Base-by-base conservation (phyloP, 2,888 invertebrate species). In the Xestia sexstrigata region DNA sequence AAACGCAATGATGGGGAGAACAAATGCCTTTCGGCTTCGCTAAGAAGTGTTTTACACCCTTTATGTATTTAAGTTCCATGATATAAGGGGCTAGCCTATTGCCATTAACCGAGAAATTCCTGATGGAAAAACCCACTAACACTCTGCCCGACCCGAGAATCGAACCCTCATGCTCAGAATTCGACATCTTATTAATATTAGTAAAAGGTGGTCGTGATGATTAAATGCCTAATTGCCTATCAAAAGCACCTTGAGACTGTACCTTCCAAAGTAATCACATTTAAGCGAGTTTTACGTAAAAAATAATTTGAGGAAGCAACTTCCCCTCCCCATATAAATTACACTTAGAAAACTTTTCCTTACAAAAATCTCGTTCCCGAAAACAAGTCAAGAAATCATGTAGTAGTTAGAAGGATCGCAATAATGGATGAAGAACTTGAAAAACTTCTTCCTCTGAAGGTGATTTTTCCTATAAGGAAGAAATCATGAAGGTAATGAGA, bases 301-400 rank as follows among this genome's bases (percentile, higher is more conserved):
- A 23, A 42, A 80, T 9, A 74, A 62, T 74, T 63, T 39, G 23
- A 52, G 42, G 23, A 58, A 67, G 62, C 60, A 60, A 26, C 11
- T 68, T 49, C 20, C 17, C 39, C 20, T 26, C 23, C 47, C n/a
- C 17, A 23, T 55, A 65, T 70, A 71, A 81, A 85, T 76, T 81
- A 69, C 30, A 30, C 60, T 72, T 73, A 26, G 20, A 52, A 68
- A 67, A 55, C 63, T 68, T 35, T 73, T 73, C n/a, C 58, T 60
- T 52, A 26, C 17, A 39, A 76, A 35, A 45, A 60, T 69, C 20
- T 45, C n/a, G 26, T 68, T 2, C 39, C 60, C 26, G 15, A 47
- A n/a, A 69, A 73, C 67, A 83, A 63, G 74, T 45, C 79, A 74
- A 67, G 58, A 70, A 78, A 52, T 78, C 72, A 63, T 60, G n/a